Evolutionary conservation across 2,888 invertebrate genomes (phyloP).

Genomic region (Erebia ligea): DNA sequence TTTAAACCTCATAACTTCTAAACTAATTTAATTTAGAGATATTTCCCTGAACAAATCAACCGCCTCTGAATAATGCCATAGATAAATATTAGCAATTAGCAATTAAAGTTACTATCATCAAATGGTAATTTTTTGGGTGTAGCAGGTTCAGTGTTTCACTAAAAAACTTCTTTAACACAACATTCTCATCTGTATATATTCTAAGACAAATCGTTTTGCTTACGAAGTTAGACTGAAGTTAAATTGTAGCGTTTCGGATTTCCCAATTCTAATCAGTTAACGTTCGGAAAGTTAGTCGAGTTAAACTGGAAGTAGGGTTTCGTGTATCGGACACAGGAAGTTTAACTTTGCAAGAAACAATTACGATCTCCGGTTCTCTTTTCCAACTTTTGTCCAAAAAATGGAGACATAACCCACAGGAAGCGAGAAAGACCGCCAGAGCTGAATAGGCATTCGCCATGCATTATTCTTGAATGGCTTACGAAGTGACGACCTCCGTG

Average conservation of each 20-base stretch:
- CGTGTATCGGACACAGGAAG: slow-evolving; percentile 28
- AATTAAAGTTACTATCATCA: background rate
- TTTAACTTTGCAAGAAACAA: slow-evolving; percentile 28
- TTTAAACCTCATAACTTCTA: no score
- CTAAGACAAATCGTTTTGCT: slow-evolving; percentile 13
- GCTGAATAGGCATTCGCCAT: no score
- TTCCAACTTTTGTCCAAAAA: background rate
- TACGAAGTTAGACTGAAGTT: slow-evolving; percentile 20
- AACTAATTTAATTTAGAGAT: background rate
- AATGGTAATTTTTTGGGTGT: background rate
- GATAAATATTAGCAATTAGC: background rate
- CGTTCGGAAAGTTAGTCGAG: slow-evolving; percentile 26
- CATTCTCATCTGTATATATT: slow-evolving; percentile 1
- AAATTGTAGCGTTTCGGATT: slow-evolving; percentile 33
- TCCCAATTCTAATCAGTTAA: slow-evolving; percentile 34
- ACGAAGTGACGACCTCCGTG: no score
- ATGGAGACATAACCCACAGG: no score
- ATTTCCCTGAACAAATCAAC: background rate
- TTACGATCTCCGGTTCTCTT: slow-evolving; percentile 26
- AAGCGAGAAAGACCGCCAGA: no score
- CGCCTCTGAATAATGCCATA: background rate
- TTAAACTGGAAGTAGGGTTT: slow-evolving; percentile 28
- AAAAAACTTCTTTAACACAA: background rate
- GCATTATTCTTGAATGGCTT: no score
- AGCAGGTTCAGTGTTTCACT: background rate